Percentiles rank a stretch among this genome's conserved stretches.
phyloP scores from a whole-genome alignment of 2,888 invertebrate species.

The Anoplius nigerrimus region DNA sequence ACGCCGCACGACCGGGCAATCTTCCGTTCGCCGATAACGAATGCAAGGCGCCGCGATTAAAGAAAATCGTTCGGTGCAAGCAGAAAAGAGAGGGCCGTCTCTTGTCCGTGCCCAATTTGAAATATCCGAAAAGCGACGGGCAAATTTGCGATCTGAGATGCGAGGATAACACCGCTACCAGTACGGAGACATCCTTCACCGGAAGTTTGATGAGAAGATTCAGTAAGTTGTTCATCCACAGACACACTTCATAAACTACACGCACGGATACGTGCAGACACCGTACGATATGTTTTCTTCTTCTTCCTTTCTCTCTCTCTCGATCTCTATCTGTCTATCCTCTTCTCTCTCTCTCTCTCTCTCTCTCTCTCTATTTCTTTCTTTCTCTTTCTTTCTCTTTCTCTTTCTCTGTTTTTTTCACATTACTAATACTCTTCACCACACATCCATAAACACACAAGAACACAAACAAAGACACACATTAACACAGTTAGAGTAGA shows the following conservation, averaged over 20 bases:
- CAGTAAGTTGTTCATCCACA: slow-evolving; percentile 82
- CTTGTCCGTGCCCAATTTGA: slow-evolving; percentile 87
- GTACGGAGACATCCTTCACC: slow-evolving; percentile 77
- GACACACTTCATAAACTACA: slow-evolving; percentile 20
- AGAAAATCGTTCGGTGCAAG: slow-evolving; percentile 68
- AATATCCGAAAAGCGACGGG: slow-evolving; percentile 77
- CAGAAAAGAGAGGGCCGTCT: slow-evolving; percentile 81
- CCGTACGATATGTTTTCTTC: background rate
- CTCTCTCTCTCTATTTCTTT: background rate
- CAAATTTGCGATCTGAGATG: slow-evolving; percentile 78
- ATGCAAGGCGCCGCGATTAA: slow-evolving; percentile 56
- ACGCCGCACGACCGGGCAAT: slow-evolving; percentile 53
- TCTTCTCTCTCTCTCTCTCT: slow-evolving; percentile 9
- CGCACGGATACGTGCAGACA: slow-evolving; percentile 9
- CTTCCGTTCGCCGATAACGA: slow-evolving; percentile 55
- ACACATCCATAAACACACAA: too few species aligned
- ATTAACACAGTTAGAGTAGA: too few species aligned
- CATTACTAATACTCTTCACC: too few species aligned
- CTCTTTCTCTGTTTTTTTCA: background rate
- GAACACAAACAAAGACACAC: too few species aligned
- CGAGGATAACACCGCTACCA: slow-evolving; percentile 72
- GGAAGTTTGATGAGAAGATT: slow-evolving; percentile 89
- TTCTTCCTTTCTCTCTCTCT: slow-evolving; percentile 11
- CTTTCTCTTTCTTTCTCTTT: background rate
- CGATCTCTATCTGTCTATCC: too few species aligned